Percentiles rank a stretch among this genome's conserved stretches.
Conservation (phyloP, 1,140 invertebrate species). For the Aphidius ervi region DNA sequence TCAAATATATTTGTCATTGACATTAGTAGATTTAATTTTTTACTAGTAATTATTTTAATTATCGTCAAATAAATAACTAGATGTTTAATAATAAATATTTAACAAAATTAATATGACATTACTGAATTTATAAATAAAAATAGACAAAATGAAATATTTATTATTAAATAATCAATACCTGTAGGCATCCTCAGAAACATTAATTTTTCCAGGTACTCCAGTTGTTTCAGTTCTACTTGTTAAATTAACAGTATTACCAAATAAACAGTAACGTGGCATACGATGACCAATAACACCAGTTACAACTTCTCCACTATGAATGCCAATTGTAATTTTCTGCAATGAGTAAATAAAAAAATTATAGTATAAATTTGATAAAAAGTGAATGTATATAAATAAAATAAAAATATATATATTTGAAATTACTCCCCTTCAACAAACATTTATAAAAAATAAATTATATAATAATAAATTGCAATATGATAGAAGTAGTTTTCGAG, state of each 20-base stretch:
- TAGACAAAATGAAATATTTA: background rate
- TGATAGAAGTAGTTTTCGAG: no score
- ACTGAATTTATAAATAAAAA: background rate
- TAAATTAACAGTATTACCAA: slow-evolving; percentile 94
- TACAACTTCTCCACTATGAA: slow-evolving; percentile 93
- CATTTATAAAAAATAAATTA: no score
- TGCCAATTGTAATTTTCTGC: slow-evolving; percentile 92
- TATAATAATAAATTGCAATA: no score
- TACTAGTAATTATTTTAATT: background rate
- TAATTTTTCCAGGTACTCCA: slow-evolving; percentile 84
- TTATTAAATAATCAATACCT: slow-evolving; percentile 56
- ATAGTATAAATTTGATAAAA: no score
- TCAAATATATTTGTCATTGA: no score
- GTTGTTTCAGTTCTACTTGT: slow-evolving; percentile 95
- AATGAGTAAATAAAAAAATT: slow-evolving; percentile 22
- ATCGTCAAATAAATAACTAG: background rate
- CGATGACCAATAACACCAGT: slow-evolving; percentile 95
- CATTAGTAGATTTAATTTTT: no score
- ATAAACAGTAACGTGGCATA: slow-evolving; percentile 96
- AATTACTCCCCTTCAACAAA: no score
- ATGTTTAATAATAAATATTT: background rate
- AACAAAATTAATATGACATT: no score
- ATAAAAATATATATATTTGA: no score
- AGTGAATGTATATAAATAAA: no score
- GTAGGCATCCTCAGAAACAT: slow-evolving; percentile 91